phyloP scores from a whole-genome alignment of 2,888 invertebrate genomes.

The Lepeophtheirus nordmannii region DNA sequence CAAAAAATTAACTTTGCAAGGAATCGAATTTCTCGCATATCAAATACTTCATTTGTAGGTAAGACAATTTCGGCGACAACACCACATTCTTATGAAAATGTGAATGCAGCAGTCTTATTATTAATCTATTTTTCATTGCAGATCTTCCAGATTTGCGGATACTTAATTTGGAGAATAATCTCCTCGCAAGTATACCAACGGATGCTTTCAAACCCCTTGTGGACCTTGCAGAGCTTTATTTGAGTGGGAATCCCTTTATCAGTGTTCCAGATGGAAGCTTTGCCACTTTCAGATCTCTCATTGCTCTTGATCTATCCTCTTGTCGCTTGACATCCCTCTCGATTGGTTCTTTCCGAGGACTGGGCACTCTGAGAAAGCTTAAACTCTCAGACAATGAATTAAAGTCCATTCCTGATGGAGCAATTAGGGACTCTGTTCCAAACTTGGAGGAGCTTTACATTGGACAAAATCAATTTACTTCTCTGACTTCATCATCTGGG shows the following conservation, averaged over 20 bases:
- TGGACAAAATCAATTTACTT: conserved; percentile 7
- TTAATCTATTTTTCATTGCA: neutral
- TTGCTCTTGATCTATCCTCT: conserved; percentile 11
- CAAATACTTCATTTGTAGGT: conserved; percentile 31
- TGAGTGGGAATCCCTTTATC: conserved; percentile 29
- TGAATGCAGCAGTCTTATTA: neutral
- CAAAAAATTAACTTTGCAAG: conserved; percentile 29
- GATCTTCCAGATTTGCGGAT: conserved; percentile 8
- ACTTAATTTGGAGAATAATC: conserved; percentile 27
- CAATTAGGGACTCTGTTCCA: conserved; percentile 1
- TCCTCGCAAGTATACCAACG: conserved; percentile 28
- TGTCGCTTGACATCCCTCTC: neutral
- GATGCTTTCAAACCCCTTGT: conserved; percentile 28
- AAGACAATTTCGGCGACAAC: neutral
- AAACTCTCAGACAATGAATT: conserved; percentile 21
- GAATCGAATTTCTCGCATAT: conserved; percentile 31
- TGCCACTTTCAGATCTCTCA: neutral
- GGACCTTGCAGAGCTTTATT: conserved; percentile 27
- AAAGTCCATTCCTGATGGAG: conserved; percentile 2
- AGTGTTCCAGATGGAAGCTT: neutral
- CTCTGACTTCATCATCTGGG: neutral
- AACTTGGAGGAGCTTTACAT: conserved; percentile 7
- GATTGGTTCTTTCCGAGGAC: neutral
- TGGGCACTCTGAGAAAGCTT: conserved; percentile 11
- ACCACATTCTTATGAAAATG: neutral